Base-by-base conservation (phyloP, 23 tunicate genomes). In the Oikopleura albicans region DNA sequence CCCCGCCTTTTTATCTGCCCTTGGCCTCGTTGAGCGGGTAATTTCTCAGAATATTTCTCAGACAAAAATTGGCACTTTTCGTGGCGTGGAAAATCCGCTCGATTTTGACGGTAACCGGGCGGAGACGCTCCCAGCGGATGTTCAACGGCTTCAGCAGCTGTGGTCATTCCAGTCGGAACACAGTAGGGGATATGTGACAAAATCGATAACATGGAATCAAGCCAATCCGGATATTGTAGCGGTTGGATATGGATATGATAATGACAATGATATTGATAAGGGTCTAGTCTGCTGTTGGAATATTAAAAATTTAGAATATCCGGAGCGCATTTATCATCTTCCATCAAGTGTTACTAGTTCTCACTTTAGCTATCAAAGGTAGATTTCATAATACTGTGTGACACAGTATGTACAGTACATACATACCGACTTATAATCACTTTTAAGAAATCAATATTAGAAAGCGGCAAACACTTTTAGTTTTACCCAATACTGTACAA, bases 281-380 rank as follows among this genome's bases (percentile, higher is more conserved):
- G 96, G 99, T 1, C 40, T 95, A 27, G 91, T 89, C 8, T 95
- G 99, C 83, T 88, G 91, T 57, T 95, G 99, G 99, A 90, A 90
- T 75, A 57, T 95, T 39, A 95, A 90, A 87, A 95, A 95, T 39
- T 84, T 86, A 0, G 40, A 95, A 95, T 95, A 86, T 66, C 99
- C 99, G 0, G 99, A 95, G 85, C 83, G 99, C 87, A 89, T 95
- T n/a, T 95, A 41, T 75, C 99, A 95, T 84, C 84, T 88, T 71
- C 91, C 87, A 75, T 56, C 91, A 29, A 89, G 92, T 35, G 96
- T 91, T 16, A 89, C 96, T 0, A 91, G 96, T 34, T 38, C 87
- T n/a, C 96, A 95, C 40, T 95, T 95, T 86, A 95, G 99, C 87
- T 39, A 83, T 12, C 66, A 85, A n/a, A n/a, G n/a, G n/a, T n/a